Base-by-base conservation (phyloP, 2,888 invertebrate species). In the Sepiola atlantica region DNA sequence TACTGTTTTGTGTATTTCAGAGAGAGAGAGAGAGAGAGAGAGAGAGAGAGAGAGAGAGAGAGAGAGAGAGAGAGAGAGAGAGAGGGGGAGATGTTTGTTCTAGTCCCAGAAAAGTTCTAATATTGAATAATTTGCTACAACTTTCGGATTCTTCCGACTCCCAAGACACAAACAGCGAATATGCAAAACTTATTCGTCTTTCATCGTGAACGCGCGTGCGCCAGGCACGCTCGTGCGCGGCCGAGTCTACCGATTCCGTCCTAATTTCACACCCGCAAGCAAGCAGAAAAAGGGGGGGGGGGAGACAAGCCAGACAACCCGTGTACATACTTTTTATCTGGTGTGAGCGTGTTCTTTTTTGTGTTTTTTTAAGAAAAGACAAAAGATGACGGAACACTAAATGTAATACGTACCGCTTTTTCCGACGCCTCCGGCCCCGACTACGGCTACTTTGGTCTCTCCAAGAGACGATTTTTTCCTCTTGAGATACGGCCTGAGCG, bases 391-490 rank as follows among this genome's bases (percentile, higher is more conserved):
- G 90, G 2, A 92, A 92, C 21, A 61, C 18, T 45, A 1, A 94
- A 35, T n/a, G 16, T 93, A 35, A 54, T 35, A 95, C 96, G 95
- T 95, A 97, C 97, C 97, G 94, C 96, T 96, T 94, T 97, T 97
- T 20, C 97, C 97, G 10, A 96, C 96, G 6, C 96, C 96, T 32
- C 96, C 96, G 55, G 95, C 95, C 21, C 97, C 97, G 32, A 97
- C 95, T 4, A 97, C 96, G 6, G 96, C 96, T 35, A 97, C 96
- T 94, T 96, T 97, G 45, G 96, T 96, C 90, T 97, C 97, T 18
- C 96, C 96, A 35, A 97, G 95, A 3, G 97, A 96, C 0, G 96
- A 96, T 94, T 96, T 96, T 95, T 97, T 97, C 95, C 97, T 95
- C 55, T 96, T 95, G 16, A 97, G 95, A 94, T 96, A 96, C 0